These are phyloP conservation scores for Scaptomyza parva DNA, from an alignment of 2,888 invertebrate species.

Conservation along the genomic window DNA sequence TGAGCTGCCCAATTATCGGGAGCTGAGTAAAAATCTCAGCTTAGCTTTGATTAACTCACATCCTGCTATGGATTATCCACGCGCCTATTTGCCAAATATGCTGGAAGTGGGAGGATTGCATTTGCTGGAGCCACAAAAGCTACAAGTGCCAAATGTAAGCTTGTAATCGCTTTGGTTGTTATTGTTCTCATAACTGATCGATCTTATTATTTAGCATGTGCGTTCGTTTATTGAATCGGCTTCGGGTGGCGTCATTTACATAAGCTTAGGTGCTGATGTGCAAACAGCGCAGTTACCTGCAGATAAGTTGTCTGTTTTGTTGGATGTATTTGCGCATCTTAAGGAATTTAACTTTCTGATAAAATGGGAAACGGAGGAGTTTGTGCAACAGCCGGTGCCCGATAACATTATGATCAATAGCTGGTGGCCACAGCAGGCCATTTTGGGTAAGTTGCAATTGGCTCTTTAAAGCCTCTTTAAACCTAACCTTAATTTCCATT, in stretches of 20 bases:
- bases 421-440: conserved; percentile 84
- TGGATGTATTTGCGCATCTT: conserved; percentile 79
- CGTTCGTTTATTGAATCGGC: conserved; percentile 83
- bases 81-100: conserved; percentile 83
- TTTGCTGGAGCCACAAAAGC: conserved; percentile 48
- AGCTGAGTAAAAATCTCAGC: conserved; percentile 82
- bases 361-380: conserved; percentile 85
- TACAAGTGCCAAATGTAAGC: conserved; percentile 74
- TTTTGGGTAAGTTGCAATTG: conserved; percentile 72
- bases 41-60: conserved; percentile 84
- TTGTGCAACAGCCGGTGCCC: conserved; percentile 74
- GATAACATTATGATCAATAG: conserved; percentile 83
- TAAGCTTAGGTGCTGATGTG: conserved; percentile 85
- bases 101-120: conserved; percentile 83
- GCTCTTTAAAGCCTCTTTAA: neutral
- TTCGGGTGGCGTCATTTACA: conserved; percentile 83
- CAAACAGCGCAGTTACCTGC: conserved; percentile 80
- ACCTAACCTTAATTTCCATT: conserved; percentile 9
- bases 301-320: conserved; percentile 80
- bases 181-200: too few relatives aligned
- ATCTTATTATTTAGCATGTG: conserved; percentile 77
- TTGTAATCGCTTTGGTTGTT: too few relatives aligned
- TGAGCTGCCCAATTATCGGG: conserved; percentile 82
- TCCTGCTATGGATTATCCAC: conserved; percentile 82
- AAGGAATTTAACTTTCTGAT: conserved; percentile 84